These are phyloP conservation scores for Agapostemon virescens DNA, from an alignment of 2,888 invertebrate genomes.

Conservation along the genomic window DNA sequence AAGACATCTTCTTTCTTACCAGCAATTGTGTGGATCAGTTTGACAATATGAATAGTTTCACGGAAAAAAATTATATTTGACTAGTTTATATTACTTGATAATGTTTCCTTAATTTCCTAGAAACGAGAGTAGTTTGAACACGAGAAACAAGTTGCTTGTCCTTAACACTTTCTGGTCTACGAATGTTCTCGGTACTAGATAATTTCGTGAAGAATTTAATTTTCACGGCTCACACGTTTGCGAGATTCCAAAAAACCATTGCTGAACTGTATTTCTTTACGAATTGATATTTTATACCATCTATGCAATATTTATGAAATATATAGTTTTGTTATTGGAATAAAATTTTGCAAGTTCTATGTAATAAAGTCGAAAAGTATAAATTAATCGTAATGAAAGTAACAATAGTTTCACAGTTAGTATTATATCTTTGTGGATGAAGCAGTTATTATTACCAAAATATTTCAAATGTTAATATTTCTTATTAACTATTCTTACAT, in stretches of 20 bases:
- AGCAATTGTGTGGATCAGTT: not conserved
- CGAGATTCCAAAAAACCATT: not conserved
- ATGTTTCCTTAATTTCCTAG: not conserved
- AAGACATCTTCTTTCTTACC: not conserved
- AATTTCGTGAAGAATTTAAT: not conserved
- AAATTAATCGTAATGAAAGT: not conserved
- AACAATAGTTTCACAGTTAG: not conserved
- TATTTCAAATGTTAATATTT: not conserved
- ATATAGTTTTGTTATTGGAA: not conserved
- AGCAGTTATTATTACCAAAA: not conserved
- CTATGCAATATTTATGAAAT: not conserved
- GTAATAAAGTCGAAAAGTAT: not conserved
- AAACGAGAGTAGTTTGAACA: not conserved
- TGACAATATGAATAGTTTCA: not conserved
- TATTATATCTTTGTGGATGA: not conserved
- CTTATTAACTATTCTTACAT: not conserved
- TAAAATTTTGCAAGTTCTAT: not conserved
- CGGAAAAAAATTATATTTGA: not conserved
- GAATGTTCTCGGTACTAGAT: not conserved
- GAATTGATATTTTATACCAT: not conserved
- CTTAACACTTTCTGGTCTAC: not conserved
- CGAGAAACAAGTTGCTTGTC: not conserved
- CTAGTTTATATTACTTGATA: not conserved
- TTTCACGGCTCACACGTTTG: not conserved
- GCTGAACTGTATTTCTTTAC: not conserved